A percentile compares a stretch with the other conserved stretches of the same genome.
Evolutionary conservation across 2,888 invertebrate genomes (phyloP).

Genomic region (Rhamphomyia laevipes): DNA sequence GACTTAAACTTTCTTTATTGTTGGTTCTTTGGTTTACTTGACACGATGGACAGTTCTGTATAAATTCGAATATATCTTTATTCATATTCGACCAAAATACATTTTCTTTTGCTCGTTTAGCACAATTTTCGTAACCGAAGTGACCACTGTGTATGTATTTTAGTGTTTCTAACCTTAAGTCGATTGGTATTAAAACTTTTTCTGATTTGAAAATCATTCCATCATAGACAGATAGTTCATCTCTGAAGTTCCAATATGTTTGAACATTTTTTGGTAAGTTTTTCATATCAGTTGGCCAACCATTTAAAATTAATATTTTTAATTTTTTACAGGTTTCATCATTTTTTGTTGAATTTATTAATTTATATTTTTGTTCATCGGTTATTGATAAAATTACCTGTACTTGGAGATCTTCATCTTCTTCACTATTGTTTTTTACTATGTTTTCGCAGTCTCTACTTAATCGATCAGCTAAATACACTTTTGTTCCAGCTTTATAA

Average conservation of each 20-base stretch:
- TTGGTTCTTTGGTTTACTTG: conserved; percentile 2
- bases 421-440: neutral
- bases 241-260: too few relatives aligned
- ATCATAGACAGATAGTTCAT: too few relatives aligned
- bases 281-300: conserved; percentile 2
- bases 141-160: neutral
- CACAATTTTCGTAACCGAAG: conserved; percentile 4
- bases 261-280: too few relatives aligned
- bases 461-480: conserved; percentile 5
- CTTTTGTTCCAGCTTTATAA: conserved; percentile 2
- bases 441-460: conserved; percentile 4
- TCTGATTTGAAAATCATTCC: too few relatives aligned
- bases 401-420: conserved; percentile 4
- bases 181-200: too few relatives aligned
- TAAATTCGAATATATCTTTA: conserved; percentile 3
- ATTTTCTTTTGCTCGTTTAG: conserved; percentile 4
- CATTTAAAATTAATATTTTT: conserved; percentile 1
- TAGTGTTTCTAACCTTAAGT: too few relatives aligned
- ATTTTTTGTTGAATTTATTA: conserved; percentile 1
- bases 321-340: conserved; percentile 5
- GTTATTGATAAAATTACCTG: too few relatives aligned
- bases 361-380: neutral
- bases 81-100: conserved; percentile 6
- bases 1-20: too few relatives aligned
- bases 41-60: conserved; percentile 3